Evolutionary conservation across 2,888 invertebrate species (phyloP), one percentile per base, ranked within the genome.

Genomic region (Harpalus rubripes): DNA sequence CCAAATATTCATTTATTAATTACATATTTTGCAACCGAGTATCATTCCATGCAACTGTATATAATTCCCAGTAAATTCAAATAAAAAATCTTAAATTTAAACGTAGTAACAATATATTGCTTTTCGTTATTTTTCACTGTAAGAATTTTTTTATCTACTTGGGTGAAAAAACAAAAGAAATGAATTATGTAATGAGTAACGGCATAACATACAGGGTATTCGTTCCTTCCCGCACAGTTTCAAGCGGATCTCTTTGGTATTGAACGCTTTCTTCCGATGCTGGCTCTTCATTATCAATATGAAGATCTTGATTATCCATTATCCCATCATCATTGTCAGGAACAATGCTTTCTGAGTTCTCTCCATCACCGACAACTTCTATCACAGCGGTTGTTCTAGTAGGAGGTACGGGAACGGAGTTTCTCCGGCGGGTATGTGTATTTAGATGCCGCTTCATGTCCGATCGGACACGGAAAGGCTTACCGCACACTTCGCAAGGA

Each of bases 361-460:
- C 85, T 7, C 81, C 82, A 41, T 88, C 86, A 78, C 86, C 86
- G 26, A 87, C 63, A 22, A 87, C 63, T 81, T 87, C 79, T 18
- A 88, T 86, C 26, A 87, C 85, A 18, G 88, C 86, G 52, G 87
- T 87, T 81, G 87, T 87, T 15, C 87, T 87, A 58, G 86, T 87
- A 12, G 85, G 65, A 12, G 84, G 78, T 65, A 44, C 10, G 0
- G 84, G 16, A 18, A 58, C 59, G 18, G 68, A 18, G 32, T 65
- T 65, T 56, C 89, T 88, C 52, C 89, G 87, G 0, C 91, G 92
- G 0, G 92, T 92, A 90, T 97, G 97, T 0, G 95, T 95, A 79
- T 94, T 94, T 89, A 94, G 92, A 89, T 97, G 97, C 0, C 97
- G 93, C 82, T 96, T 95, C 92, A 97, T 94, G 90, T 97, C 97